These are phyloP conservation scores for Cataglyphis livida DNA, from an alignment of 2,888 invertebrate genomes.

Conservation along the genomic window DNA sequence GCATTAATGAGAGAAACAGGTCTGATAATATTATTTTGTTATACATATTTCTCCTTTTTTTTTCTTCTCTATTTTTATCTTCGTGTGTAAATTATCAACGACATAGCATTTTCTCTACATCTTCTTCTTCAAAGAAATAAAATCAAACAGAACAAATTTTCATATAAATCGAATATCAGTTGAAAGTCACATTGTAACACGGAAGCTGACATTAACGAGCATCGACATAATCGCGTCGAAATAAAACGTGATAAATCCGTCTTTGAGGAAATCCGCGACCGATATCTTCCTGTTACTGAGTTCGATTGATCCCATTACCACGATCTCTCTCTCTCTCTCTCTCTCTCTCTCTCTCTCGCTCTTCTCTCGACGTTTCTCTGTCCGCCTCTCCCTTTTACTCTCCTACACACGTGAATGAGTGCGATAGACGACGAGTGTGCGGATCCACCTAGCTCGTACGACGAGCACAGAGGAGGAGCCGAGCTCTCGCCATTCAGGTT, in stretches of 20 bases:
- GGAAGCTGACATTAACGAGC: background rate
- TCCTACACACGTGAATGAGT: conserved; percentile 21
- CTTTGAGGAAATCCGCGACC: conserved; percentile 17
- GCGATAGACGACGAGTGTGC: conserved; percentile 40
- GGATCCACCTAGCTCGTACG: conserved; percentile 61
- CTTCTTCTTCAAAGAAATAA: background rate
- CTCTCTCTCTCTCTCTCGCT: background rate
- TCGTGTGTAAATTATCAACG: background rate
- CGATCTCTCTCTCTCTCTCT: background rate
- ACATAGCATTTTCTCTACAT: background rate
- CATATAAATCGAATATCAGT: conserved; percentile 25
- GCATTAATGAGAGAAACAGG: background rate
- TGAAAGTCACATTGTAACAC: background rate
- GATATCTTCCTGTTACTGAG: conserved; percentile 34
- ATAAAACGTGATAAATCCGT: conserved; percentile 36
- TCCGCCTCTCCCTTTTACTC: background rate
- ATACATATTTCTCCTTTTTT: background rate
- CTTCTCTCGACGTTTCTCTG: background rate
- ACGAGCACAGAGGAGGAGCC: conserved; percentile 29
- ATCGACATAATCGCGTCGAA: conserved; percentile 34
- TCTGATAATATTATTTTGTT: background rate
- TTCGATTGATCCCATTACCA: conserved; percentile 41
- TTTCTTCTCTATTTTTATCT: background rate
- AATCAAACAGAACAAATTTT: background rate
- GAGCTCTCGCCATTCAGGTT: conserved; percentile 74